Conservation (phyloP, 2,888 invertebrate species). For the Xanthostigma xanthostigma region DNA sequence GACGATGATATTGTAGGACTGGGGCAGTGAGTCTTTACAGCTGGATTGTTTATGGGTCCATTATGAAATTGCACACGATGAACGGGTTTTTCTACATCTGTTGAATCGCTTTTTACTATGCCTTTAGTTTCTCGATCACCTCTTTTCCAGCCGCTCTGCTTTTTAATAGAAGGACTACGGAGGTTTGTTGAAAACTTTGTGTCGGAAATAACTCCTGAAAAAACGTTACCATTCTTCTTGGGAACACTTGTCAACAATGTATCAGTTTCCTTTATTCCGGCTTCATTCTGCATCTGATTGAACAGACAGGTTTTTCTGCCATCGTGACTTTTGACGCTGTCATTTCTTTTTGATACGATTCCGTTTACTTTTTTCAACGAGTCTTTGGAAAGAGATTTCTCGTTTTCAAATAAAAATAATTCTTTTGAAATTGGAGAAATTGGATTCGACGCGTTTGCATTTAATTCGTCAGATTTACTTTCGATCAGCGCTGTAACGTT, state of each 20-base stretch:
- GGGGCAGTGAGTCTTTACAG: conserved; percentile 14
- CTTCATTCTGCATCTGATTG: too few relatives aligned
- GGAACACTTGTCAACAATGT: background rate
- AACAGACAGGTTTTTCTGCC: too few relatives aligned
- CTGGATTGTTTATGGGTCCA: conserved; percentile 20
- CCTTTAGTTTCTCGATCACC: conserved; percentile 9
- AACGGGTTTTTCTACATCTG: conserved; percentile 24
- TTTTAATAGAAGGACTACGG: background rate
- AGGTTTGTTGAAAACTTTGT: background rate
- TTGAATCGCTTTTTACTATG: conserved; percentile 10
- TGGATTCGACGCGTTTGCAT: too few relatives aligned
- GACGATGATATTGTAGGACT: conserved; percentile 24
- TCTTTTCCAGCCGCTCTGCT: conserved; percentile 4
- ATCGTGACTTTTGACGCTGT: too few relatives aligned
- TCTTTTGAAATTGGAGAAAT: too few relatives aligned
- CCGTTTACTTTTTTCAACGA: too few relatives aligned
- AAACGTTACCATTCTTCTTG: conserved; percentile 1
- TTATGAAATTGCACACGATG: conserved; percentile 45
- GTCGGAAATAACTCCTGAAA: background rate
- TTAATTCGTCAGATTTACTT: too few relatives aligned
- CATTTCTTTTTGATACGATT: too few relatives aligned
- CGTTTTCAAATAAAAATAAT: too few relatives aligned
- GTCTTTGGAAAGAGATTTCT: too few relatives aligned
- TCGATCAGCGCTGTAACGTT: too few relatives aligned
- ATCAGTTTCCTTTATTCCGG: conserved; percentile 3